Evolutionary conservation across 1,140 invertebrate species (phyloP).

Genomic region (Trichomalopsis sarcophagae): DNA sequence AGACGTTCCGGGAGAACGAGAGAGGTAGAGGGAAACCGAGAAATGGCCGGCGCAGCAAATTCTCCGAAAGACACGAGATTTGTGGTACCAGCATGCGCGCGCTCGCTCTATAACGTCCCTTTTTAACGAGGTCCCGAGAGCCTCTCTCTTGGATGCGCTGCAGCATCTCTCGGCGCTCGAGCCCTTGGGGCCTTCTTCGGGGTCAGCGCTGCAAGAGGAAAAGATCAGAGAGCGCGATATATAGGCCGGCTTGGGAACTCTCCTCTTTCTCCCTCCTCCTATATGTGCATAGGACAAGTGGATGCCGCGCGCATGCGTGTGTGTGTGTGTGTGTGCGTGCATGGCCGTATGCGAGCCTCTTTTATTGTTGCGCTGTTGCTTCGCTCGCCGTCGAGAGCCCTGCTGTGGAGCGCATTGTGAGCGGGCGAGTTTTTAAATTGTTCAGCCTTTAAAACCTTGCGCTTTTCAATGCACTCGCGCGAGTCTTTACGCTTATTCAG

Average conservation of each 20-base stretch:
- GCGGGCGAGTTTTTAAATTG: conserved; percentile 15
- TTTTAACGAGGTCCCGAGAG: conserved; percentile 29
- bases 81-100: conserved; percentile 14
- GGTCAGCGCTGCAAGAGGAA: conserved; percentile 34
- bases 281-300: neutral
- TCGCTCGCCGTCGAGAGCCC: neutral
- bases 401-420: neutral
- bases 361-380: conserved; percentile 4
- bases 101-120: conserved; percentile 16
- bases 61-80: conserved; percentile 35
- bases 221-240: conserved; percentile 46
- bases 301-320: neutral
- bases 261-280: neutral
- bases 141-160: neutral
- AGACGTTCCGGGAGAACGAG: conserved; percentile 36
- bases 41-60: conserved; percentile 13
- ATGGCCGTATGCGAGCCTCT: neutral
- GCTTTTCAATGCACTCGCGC: neutral
- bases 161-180: neutral
- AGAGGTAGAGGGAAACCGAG: conserved; percentile 4
- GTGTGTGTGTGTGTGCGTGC: neutral
- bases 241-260: conserved; percentile 10
- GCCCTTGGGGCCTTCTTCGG: conserved; percentile 35
- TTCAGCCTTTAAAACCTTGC: conserved; percentile 13
- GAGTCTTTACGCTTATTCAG: neutral